Percentiles rank a stretch among this genome's conserved stretches.
Evolutionary conservation across 2,888 invertebrate species (phyloP).

Genomic region (Invenusta paracnida): DNA sequence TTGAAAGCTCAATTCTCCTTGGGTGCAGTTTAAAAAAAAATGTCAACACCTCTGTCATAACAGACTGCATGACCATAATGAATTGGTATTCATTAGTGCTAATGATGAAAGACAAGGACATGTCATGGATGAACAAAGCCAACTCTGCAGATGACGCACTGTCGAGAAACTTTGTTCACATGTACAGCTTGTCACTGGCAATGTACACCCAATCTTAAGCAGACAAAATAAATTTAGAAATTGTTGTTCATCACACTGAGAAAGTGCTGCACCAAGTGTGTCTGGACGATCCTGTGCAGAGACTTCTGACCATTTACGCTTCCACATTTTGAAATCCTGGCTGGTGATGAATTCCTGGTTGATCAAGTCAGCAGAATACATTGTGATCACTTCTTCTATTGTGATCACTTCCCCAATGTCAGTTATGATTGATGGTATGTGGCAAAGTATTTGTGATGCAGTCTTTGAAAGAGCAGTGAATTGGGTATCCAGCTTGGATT

Average conservation of each 20-base stretch:
- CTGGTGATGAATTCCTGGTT: too few species aligned
- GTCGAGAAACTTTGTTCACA: slow-evolving; percentile 22
- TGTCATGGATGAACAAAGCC: not conserved
- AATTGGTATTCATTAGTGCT: not conserved
- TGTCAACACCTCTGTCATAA: not conserved
- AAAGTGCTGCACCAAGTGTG: not conserved
- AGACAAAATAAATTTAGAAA: not conserved
- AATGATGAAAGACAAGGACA: not conserved
- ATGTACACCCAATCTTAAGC: not conserved
- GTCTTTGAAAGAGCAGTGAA: too few species aligned
- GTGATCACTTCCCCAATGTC: too few species aligned
- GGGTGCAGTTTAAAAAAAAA: slow-evolving; percentile 14
- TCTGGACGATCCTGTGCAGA: too few species aligned
- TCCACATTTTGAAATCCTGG: too few species aligned
- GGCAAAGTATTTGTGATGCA: too few species aligned
- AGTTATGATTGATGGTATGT: too few species aligned
- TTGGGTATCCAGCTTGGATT: too few species aligned
- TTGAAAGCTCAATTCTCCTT: not conserved
- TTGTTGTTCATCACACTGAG: not conserved
- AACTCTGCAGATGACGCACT: not conserved
- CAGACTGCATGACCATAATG: not conserved
- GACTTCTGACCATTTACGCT: too few species aligned
- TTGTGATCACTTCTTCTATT: too few species aligned
- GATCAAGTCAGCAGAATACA: too few species aligned
- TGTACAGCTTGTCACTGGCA: not conserved